These are phyloP conservation scores for Drosophila auraria DNA, from an alignment of 1,140 invertebrate species.

Conservation along the genomic window DNA sequence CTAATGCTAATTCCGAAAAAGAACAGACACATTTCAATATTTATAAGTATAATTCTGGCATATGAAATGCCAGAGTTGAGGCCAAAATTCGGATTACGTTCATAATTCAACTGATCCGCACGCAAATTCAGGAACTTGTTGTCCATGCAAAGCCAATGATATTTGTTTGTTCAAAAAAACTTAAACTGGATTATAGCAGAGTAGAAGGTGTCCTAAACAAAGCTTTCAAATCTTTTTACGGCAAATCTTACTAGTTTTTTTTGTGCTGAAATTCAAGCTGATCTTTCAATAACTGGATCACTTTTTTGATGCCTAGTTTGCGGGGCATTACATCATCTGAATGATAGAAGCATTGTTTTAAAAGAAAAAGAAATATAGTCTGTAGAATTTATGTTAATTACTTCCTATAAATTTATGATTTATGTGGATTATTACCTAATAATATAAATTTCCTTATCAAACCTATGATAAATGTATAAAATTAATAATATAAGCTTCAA, in stretches of 20 bases:
- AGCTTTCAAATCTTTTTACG: conserved; percentile 13
- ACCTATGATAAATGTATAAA: too few relatives aligned
- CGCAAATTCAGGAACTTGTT: conserved; percentile 44
- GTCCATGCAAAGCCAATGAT: conserved; percentile 15
- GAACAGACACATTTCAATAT: conserved; percentile 66
- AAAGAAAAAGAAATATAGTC: not conserved
- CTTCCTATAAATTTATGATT: conserved; percentile 11
- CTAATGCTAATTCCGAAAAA: conserved; percentile 49
- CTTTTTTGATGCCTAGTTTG: conserved; percentile 31
- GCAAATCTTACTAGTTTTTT: not conserved
- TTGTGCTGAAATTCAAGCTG: not conserved
- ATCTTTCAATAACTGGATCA: conserved; percentile 1
- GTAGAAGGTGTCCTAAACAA: conserved; percentile 22
- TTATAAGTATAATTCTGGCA: conserved; percentile 66
- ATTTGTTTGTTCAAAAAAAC: conserved; percentile 30
- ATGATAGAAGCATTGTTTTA: not conserved
- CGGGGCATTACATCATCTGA: conserved; percentile 30
- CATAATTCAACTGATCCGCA: conserved; percentile 30
- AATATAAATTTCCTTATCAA: not conserved
- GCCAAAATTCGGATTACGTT: conserved; percentile 32
- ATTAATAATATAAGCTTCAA: not conserved
- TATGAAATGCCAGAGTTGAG: conserved; percentile 76
- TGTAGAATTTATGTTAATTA: conserved; percentile 1
- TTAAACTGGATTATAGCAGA: conserved; percentile 16
- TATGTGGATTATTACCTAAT: not conserved